Percentiles rank a stretch among this genome's conserved stretches.
Evolutionary conservation across 2,797 vertebrate genomes (phyloP).

Genomic region (Artibeus lituratus): DNA sequence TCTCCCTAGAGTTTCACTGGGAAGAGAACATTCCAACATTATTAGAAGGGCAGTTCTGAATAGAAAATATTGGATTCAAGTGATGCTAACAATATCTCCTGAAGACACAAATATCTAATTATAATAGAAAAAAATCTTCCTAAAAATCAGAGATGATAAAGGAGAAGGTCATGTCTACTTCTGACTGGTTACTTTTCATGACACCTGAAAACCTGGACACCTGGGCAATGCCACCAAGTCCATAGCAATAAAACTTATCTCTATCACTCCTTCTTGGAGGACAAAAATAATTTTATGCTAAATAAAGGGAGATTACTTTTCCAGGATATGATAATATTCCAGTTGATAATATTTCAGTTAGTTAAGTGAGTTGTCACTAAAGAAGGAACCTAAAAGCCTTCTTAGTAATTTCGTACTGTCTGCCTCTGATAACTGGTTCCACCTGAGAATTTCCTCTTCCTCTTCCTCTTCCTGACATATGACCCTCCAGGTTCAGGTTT

Average conservation of each 20-base stretch:
- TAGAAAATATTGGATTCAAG: neutral
- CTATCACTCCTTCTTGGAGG: fast-evolving
- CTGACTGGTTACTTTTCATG: neutral
- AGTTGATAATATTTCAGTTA: neutral
- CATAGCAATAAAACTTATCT: neutral
- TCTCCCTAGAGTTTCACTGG: too few species aligned
- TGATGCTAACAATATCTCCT: neutral
- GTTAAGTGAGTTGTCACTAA: neutral
- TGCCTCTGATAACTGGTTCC: neutral
- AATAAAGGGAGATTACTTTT: neutral
- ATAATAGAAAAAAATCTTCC: too few species aligned
- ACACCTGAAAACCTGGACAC: neutral
- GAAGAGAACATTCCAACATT: neutral
- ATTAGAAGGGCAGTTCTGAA: neutral
- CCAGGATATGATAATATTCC: neutral
- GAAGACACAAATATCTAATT: neutral
- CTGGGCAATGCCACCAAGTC: too few species aligned
- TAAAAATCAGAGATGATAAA: neutral
- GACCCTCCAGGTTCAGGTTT: neutral
- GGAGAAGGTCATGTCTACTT: neutral
- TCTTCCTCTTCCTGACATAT: neutral
- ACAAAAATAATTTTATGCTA: neutral
- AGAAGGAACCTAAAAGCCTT: neutral
- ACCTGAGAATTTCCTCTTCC: too few species aligned
- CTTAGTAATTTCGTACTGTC: neutral